Percentiles rank a stretch among this genome's conserved stretches.
Evolutionary conservation across 1,140 invertebrate genomes (phyloP).

Genomic region (Cataglyphis hispanica): DNA sequence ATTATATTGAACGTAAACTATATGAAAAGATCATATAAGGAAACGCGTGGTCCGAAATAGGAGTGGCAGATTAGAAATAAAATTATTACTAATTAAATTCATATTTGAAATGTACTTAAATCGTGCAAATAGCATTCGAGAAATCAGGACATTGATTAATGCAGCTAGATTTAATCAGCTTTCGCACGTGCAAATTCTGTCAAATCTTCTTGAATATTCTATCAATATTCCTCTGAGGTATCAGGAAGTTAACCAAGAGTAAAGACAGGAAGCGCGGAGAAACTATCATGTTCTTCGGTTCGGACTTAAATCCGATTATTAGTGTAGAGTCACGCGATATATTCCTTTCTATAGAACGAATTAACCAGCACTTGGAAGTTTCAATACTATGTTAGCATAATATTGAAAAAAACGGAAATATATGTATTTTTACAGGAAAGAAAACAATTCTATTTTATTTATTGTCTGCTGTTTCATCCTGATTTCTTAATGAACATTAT

Average conservation of each 20-base stretch:
- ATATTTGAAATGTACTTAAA: neutral
- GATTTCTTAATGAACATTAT: no score
- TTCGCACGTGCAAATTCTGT: neutral
- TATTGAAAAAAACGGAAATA: neutral
- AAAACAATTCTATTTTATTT: no score
- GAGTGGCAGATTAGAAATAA: no score
- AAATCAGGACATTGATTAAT: neutral
- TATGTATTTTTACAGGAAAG: no score
- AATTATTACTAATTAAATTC: no score
- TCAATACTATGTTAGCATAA: neutral
- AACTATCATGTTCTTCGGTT: neutral
- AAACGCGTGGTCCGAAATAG: no score
- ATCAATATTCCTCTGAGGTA: neutral
- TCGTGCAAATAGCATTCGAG: neutral
- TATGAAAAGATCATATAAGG: neutral
- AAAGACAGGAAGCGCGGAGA: neutral
- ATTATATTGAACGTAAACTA: neutral
- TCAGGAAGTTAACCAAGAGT: slow-evolving; percentile 1
- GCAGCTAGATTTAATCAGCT: neutral
- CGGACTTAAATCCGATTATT: slow-evolving; percentile 4
- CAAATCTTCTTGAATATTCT: neutral
- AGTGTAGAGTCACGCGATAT: slow-evolving; percentile 33
- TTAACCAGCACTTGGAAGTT: neutral
- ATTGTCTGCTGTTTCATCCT: no score
- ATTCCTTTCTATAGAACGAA: neutral